Base-by-base conservation (phyloP, 2,888 invertebrate species). In the Drosophila greeni region DNA sequence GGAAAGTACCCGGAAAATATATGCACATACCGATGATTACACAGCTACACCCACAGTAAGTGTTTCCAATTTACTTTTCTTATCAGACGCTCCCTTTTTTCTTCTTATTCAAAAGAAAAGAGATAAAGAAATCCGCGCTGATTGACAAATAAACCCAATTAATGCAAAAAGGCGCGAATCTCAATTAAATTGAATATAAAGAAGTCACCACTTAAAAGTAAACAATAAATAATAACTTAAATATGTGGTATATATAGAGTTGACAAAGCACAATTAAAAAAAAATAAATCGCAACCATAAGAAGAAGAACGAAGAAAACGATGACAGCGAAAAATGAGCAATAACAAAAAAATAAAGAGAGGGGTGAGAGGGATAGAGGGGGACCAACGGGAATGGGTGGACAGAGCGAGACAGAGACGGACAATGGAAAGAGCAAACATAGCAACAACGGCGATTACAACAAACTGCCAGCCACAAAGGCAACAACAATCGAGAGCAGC, bases 261-360 rank as follows among this genome's bases (percentile, higher is more conserved):
- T 54, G 66, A 72, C 72, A 75, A 70, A 68, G 79, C 73, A 75
- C 65, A 76, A 77, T 77, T 74, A 76, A 76, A 72, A 66, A 69
- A 70, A 74, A 74, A 72, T 61, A 70, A 68, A 75, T 65, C 52
- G 43, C 52, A 45, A 29, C 33, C 39, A 60, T 61, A 60, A 70
- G 36, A 43, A 61, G 61, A 60, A 70, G 49, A 69, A 69, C 29
- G 20, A 14, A 51, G 49, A 54, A 68, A 59, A 51, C 66, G 73
- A 85, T 68, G 70, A 74, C 70, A 67, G 60, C 69, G 66, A 60
- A 67, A 83, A 83, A 73, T 75, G 67, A 81, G 64, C 74, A 71
- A 65, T 52, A 70, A 65, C 54, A 70, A 58, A 69, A 68, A 60
- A 39, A 31, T 2, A 20, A 20, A 3, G 20, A 34, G 14, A 40